Base-by-base conservation (phyloP, 2,113 vertebrate species). In the Marmota monax region DNA sequence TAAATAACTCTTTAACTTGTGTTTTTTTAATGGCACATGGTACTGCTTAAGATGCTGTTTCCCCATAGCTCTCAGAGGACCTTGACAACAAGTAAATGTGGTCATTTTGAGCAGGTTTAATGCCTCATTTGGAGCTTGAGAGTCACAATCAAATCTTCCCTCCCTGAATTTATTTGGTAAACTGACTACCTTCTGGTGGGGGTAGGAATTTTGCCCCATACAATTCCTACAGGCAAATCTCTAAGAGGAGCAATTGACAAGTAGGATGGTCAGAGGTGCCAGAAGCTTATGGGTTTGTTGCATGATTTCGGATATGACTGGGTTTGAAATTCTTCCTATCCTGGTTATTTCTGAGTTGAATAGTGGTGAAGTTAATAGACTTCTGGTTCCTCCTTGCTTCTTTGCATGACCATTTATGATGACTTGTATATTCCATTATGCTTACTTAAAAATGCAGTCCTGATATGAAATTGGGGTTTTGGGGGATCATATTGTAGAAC, bases 381-480 rank as follows among this genome's bases (percentile, higher is more conserved):
- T 72, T 95, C 63, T 88, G 70, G 51, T 37, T 90, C 20, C 6
- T 82, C 20, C 63, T 89, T 72, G 84, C 53, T 90, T 92, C 53
- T 96, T 88, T 88, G 82, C 29, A 83, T 79, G 58, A 37, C 29
- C 22, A 42, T 95, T 96, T 97, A 42, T 69, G n/a, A 69, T 87
- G 56, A 87, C 13, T n/a, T 84, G n/a, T 13, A 53, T 95, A 94
- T 93, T 25, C n/a, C 32, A 76, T 84, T 90, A 56, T 85, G 34
- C 12, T 85, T 96, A 79, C 77, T 90, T 89, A 88, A 96, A 73
- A 84, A 53, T 92, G 48, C 69, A 76, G 53, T 83, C 37, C 61
- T 86, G 13, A 69, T 56, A 88, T 65, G 39, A 97, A 91, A 90
- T 83, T 96, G 83, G 63, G n/a, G 34, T 94, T 96, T 96, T 67